Conservation (phyloP, 2,797 vertebrate genomes). For the Hylomyscus alleni region DNA sequence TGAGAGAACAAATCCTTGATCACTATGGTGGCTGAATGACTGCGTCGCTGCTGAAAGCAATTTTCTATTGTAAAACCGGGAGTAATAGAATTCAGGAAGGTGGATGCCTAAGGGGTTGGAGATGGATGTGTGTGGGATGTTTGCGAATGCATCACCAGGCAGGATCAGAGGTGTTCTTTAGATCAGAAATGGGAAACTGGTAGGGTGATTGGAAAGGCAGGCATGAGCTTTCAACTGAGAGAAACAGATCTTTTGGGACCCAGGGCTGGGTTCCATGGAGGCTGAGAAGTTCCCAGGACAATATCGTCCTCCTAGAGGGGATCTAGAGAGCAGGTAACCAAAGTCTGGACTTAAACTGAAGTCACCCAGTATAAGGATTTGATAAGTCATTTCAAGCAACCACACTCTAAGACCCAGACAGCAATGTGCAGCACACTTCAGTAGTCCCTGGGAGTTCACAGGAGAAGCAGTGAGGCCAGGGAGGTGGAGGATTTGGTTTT, state of each 20-base stretch:
- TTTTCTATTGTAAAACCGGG: conserved; percentile 72
- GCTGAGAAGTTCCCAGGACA: not conserved
- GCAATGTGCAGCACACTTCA: not conserved
- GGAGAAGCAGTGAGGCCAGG: not conserved
- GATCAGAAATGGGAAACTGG: conserved; percentile 37
- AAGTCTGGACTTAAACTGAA: not conserved
- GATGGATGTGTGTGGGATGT: conserved; percentile 56
- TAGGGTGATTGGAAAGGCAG: conserved; percentile 42
- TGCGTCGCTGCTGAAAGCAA: conserved; percentile 63
- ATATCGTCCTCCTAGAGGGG: not conserved
- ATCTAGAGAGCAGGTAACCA: not conserved
- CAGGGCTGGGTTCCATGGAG: not conserved
- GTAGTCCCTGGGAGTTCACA: not conserved
- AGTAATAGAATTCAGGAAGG: conserved; percentile 72
- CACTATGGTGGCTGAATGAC: conserved; percentile 47
- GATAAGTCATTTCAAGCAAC: not conserved
- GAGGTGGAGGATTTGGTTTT: not conserved
- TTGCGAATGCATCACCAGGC: conserved; percentile 68
- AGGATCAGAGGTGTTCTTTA: conserved; percentile 36
- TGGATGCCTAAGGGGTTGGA: conserved; percentile 32
- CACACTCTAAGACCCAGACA: conserved; percentile 14
- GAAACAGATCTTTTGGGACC: not conserved
- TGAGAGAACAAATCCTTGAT: conserved; percentile 62
- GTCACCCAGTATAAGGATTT: not conserved
- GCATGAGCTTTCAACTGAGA: conserved; percentile 46